A percentile compares a stretch with the other conserved stretches of the same genome.
These are phyloP conservation scores for Laodelphax striatellus DNA, from an alignment of 1,140 invertebrate genomes.

Conservation along the genomic window DNA sequence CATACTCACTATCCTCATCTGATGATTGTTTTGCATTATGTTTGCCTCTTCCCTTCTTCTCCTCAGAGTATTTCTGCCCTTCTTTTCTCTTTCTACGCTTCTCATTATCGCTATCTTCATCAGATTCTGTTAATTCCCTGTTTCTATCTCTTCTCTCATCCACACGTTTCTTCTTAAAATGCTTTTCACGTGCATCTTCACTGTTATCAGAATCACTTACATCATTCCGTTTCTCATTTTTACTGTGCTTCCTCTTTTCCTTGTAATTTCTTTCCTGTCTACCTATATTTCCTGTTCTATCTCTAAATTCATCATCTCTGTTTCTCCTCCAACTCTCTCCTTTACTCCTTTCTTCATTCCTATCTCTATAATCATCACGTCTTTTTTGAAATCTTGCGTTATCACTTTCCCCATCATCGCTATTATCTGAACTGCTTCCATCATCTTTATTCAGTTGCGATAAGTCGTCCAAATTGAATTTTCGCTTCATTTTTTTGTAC, in stretches of 20 bases:
- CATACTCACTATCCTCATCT: too few species aligned
- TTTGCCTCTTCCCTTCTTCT: not conserved
- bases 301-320: conserved; percentile 2
- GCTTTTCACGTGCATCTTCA: not conserved
- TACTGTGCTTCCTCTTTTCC: not conserved
- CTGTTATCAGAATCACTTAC: not conserved
- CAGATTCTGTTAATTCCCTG: not conserved
- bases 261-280: not conserved
- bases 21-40: not conserved
- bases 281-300: not conserved
- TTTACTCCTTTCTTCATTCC: not conserved
- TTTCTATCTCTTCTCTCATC: not conserved
- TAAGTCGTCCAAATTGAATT: not conserved
- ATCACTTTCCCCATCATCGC: not conserved
- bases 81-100: not conserved
- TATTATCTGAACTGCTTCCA: not conserved
- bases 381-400: not conserved
- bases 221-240: not conserved
- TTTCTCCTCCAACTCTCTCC: not conserved
- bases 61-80: not conserved
- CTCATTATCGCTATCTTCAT: not conserved
- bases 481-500: conserved; percentile 31
- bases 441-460: not conserved
- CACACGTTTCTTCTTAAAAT: not conserved
- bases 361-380: conserved; percentile 7